These are phyloP conservation scores for Tiliacea citrago DNA, from an alignment of 2,888 invertebrate species.

Conservation along the genomic window DNA sequence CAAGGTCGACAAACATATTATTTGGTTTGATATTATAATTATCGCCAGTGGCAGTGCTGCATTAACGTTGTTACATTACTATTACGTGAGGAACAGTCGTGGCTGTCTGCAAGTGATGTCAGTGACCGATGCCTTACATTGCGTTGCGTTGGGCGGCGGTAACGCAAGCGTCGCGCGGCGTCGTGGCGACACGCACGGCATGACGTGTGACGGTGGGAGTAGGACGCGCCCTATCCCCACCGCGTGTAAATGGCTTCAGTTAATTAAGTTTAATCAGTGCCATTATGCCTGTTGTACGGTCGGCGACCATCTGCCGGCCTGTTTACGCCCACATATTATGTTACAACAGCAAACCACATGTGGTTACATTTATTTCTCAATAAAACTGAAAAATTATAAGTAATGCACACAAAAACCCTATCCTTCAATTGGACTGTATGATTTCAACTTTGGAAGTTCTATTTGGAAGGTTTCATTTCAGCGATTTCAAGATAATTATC, in stretches of 20 bases:
- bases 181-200: slow-evolving; percentile 57
- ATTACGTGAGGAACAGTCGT: slow-evolving; percentile 51
- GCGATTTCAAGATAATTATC: slow-evolving; percentile 34
- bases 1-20: slow-evolving; percentile 22
- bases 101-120: slow-evolving; percentile 67
- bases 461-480: slow-evolving; percentile 7
- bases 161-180: slow-evolving; percentile 42
- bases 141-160: slow-evolving; percentile 40
- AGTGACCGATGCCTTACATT: slow-evolving; percentile 79
- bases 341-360: slow-evolving; percentile 77
- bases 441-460: slow-evolving; percentile 8
- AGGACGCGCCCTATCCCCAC: slow-evolving; percentile 74
- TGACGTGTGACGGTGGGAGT: slow-evolving; percentile 64
- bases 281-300: slow-evolving; percentile 76
- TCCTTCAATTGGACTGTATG: not conserved
- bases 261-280: slow-evolving; percentile 90
- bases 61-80: slow-evolving; percentile 25
- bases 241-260: slow-evolving; percentile 89
- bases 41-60: slow-evolving; percentile 10
- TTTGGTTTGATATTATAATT: slow-evolving; percentile 25
- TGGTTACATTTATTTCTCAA: slow-evolving; percentile 66
- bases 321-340: slow-evolving; percentile 87
- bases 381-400: slow-evolving; percentile 60
- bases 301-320: slow-evolving; percentile 85
- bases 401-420: not conserved